A percentile compares a stretch with the other conserved stretches of the same genome.
phyloP scores from a whole-genome alignment of 2,113 vertebrate genomes.

The Synodontis membranacea region DNA sequence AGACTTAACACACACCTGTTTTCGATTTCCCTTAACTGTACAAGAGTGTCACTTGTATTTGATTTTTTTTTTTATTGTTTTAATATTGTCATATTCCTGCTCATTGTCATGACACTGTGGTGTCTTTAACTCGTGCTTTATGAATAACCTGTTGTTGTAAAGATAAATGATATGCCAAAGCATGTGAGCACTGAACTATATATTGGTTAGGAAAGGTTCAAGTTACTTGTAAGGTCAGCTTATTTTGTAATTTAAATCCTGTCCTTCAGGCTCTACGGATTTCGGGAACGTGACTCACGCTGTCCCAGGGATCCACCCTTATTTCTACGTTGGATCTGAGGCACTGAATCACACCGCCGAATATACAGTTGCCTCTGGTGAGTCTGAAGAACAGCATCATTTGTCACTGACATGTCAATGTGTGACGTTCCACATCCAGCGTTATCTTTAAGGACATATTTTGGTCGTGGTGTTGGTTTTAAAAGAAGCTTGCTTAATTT shows the following conservation, averaged over 20 bases:
- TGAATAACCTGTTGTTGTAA: no score
- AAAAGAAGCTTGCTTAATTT: neutral
- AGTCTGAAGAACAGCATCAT: neutral
- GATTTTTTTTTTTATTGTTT: no score
- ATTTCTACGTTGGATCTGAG: slow-evolving; percentile 84
- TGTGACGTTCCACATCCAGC: neutral
- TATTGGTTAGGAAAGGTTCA: neutral
- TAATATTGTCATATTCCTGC: no score
- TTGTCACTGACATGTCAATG: neutral
- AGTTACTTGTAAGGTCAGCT: neutral
- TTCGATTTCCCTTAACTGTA: no score
- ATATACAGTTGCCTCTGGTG: slow-evolving; percentile 84
- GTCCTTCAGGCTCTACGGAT: slow-evolving; percentile 81
- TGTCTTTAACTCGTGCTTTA: no score
- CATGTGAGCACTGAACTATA: neutral
- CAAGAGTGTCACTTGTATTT: no score
- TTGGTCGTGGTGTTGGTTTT: neutral
- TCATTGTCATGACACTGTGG: no score
- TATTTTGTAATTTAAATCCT: neutral
- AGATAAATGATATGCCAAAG: neutral
- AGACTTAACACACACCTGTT: no score
- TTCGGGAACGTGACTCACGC: slow-evolving; percentile 85
- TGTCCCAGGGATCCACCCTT: slow-evolving; percentile 83
- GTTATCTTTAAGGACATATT: no score
- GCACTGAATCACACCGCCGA: slow-evolving; percentile 83